Conservation (phyloP, 1,140 invertebrate genomes). For the Megathymus violae region DNA sequence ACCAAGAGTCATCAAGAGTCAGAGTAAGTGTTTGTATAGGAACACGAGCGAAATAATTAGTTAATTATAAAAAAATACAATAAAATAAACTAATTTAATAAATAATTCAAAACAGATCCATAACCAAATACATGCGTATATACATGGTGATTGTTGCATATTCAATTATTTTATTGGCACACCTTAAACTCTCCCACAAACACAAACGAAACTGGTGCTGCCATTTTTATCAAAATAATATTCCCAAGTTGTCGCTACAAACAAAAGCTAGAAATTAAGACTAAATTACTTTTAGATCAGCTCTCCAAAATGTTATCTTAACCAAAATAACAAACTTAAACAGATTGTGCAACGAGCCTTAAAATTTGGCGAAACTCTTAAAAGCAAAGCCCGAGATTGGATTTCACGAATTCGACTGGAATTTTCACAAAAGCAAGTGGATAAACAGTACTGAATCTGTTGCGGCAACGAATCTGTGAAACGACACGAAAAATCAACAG, state of each 20-base stretch:
- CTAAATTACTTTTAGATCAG: neutral
- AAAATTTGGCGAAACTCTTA: slow-evolving; percentile 29
- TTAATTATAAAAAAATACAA: too few species aligned
- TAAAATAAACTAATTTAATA: too few species aligned
- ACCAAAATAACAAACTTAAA: slow-evolving; percentile 11
- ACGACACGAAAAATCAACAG: slow-evolving; percentile 32
- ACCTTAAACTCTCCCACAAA: too few species aligned
- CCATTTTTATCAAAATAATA: too few species aligned
- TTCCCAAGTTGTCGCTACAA: neutral
- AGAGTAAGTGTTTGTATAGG: too few species aligned
- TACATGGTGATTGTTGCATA: too few species aligned
- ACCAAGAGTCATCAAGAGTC: too few species aligned
- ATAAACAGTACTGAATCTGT: slow-evolving; percentile 27
- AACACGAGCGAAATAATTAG: too few species aligned
- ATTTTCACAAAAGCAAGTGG: slow-evolving; percentile 22
- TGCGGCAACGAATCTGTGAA: slow-evolving; percentile 18
- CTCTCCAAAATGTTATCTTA: slow-evolving; percentile 5
- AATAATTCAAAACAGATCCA: too few species aligned
- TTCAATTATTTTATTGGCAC: too few species aligned
- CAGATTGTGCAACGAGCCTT: slow-evolving; percentile 6
- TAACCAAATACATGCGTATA: too few species aligned
- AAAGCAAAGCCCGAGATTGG: slow-evolving; percentile 27
- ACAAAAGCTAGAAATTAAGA: neutral
- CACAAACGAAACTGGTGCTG: too few species aligned
- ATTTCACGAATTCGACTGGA: slow-evolving; percentile 18